Percentiles rank a stretch among this genome's conserved stretches.
phyloP scores from a whole-genome alignment of 2,797 vertebrate species.

The Podarcis siculus region DNA sequence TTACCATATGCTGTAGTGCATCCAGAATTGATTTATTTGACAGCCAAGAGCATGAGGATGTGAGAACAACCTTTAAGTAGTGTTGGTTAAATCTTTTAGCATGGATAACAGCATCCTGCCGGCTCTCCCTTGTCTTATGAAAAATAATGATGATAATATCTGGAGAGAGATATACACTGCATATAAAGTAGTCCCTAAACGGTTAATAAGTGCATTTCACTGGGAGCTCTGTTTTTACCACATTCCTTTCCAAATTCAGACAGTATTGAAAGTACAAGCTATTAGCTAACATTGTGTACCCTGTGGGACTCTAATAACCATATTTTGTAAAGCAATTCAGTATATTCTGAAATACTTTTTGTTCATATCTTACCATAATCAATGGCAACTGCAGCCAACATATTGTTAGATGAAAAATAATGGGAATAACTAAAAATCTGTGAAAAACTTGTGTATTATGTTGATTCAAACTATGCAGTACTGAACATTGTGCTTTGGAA shows the following conservation, averaged over 20 bases:
- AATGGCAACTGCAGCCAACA: not conserved
- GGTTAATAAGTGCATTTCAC: conserved; percentile 35
- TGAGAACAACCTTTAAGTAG: not conserved
- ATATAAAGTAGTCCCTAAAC: not conserved
- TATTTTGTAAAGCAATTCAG: conserved; percentile 45
- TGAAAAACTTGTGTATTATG: conserved; percentile 3
- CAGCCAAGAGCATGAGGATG: not conserved
- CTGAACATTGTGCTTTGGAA: not conserved
- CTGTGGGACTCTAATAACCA: not conserved
- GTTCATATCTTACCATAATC: conserved; percentile 15
- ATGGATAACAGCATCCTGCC: not conserved
- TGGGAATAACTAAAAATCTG: not conserved
- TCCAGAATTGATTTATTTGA: conserved; percentile 32
- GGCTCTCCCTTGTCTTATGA: not conserved
- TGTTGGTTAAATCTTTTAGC: conserved; percentile 1
- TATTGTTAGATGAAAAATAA: not conserved
- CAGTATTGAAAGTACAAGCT: conserved; percentile 23
- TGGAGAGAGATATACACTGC: not conserved
- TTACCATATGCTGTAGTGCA: conserved; percentile 24
- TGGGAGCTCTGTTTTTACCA: conserved; percentile 11
- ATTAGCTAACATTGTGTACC: conserved; percentile 24
- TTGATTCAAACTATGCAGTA: not conserved
- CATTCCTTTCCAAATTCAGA: conserved; percentile 38
- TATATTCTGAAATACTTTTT: not conserved
- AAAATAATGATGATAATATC: conserved; percentile 7